Base-by-base conservation (phyloP, 2,797 vertebrate genomes). In the Onychomys leucogaster region DNA sequence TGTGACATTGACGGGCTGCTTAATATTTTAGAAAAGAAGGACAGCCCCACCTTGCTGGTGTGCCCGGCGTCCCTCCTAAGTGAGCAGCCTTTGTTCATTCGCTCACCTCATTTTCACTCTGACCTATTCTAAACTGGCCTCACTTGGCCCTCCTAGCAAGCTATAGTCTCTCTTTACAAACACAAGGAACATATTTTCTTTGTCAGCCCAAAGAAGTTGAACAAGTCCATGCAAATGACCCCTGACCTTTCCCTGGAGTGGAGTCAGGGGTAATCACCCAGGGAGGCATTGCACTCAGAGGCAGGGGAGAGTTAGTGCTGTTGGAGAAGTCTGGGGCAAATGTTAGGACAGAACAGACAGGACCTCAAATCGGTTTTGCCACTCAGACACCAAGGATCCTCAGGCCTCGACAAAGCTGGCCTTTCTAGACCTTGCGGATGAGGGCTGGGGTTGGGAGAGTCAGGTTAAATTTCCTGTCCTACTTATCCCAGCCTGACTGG, bases 381-480 rank as follows among this genome's bases (percentile, higher is more conserved):
- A 98, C 94, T 98, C 97, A 97, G 97, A 98, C 98, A 97, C 97
- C 78, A 90, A 97, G 78, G 97, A 98, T 97, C 97, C 97, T 94
- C 27, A 96, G 98, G 97, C 84, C 97, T 97, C 98, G 98, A 98
- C 98, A 98, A 98, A 98, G 65, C 92, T 32, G n/a, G 97, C 98
- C 98, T 98, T 98, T 98, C 91, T 80, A 98, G 98, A 97, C 98
- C 98, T 97, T 96, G 46, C 82, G 87, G 82, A 90, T 98, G 98
- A 98, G 97, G 98, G 97, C 97, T 97, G 97, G 98, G 96, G 96
- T 95, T 98, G 96, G 92, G 97, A 76, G 95, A 98, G 98, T 99
- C 98, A 98, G 98, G 97, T 98, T 98, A 98, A 98, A 99, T 99
- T 98, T 98, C 98, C 98, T 98, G 98, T 97, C 96, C 98, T 96